Evolutionary conservation across 1,140 invertebrate species (phyloP).

Genomic region (Brachionus koreanus): DNA sequence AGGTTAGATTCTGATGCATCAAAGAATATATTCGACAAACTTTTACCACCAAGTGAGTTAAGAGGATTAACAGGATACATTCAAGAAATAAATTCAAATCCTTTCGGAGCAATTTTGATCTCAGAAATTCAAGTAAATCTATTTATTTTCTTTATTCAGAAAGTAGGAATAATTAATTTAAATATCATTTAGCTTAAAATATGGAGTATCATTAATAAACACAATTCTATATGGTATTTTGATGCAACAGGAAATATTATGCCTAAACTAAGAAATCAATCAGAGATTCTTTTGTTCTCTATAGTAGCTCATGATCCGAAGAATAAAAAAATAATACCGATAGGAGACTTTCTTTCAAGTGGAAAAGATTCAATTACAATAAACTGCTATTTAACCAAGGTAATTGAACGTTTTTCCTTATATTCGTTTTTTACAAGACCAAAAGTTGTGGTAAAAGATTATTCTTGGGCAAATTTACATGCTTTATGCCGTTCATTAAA

Average conservation of each 20-base stretch:
- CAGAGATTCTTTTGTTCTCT: neutral
- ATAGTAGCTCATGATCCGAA: neutral
- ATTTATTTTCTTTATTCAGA: no score
- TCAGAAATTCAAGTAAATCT: conserved; percentile 16
- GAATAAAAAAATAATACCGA: neutral
- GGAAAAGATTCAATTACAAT: neutral
- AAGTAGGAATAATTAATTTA: neutral
- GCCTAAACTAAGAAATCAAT: neutral
- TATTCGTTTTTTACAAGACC: neutral
- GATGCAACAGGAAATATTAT: conserved; percentile 1
- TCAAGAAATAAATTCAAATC: neutral
- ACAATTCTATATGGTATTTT: conserved; percentile 1
- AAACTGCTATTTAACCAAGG: neutral
- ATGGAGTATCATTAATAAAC: neutral
- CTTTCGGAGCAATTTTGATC: neutral
- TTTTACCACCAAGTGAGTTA: neutral
- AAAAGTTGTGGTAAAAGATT: neutral
- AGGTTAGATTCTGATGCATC: neutral
- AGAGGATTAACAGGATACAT: neutral
- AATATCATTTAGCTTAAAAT: neutral
- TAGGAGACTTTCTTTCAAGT: conserved; percentile 10
- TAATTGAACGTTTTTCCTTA: neutral
- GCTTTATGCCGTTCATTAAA: neutral
- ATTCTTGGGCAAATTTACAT: conserved; percentile 6
- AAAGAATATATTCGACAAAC: neutral